Percentiles rank a stretch among this genome's conserved stretches.
phyloP scores from a whole-genome alignment of 2,113 vertebrate genomes.

The Eulemur macaco region DNA sequence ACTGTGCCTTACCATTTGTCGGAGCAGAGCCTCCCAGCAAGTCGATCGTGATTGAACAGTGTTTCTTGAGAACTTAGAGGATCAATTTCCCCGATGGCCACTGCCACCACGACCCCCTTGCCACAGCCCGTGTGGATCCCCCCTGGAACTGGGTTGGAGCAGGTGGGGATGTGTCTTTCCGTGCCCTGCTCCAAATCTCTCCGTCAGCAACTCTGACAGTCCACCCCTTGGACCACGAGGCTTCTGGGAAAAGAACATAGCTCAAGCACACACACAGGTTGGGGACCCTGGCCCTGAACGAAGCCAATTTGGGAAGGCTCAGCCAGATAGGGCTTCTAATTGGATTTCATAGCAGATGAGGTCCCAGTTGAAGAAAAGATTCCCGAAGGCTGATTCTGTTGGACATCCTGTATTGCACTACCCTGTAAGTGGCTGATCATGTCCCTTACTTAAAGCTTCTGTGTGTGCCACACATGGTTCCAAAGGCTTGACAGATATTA shows the following conservation, averaged over 20 bases:
- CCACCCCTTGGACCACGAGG: neutral
- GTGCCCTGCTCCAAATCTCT: neutral
- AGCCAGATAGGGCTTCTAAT: neutral
- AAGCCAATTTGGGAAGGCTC: neutral
- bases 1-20: neutral
- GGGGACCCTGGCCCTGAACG: neutral
- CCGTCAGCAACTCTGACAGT: neutral
- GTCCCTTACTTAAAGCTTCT: neutral
- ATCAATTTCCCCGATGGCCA: neutral
- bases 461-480: neutral
- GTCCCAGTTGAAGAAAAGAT: neutral
- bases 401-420: neutral
- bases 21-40: neutral
- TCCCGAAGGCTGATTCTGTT: neutral
- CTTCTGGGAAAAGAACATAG: neutral
- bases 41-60: neutral
- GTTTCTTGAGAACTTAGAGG: neutral
- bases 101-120: neutral
- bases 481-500: neutral
- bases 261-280: no score
- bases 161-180: neutral
- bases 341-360: neutral
- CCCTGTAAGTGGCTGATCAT: neutral
- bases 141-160: neutral
- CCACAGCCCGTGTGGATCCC: neutral